Base-by-base conservation (phyloP, 1,140 invertebrate species). In the Lycorma delicatula region DNA sequence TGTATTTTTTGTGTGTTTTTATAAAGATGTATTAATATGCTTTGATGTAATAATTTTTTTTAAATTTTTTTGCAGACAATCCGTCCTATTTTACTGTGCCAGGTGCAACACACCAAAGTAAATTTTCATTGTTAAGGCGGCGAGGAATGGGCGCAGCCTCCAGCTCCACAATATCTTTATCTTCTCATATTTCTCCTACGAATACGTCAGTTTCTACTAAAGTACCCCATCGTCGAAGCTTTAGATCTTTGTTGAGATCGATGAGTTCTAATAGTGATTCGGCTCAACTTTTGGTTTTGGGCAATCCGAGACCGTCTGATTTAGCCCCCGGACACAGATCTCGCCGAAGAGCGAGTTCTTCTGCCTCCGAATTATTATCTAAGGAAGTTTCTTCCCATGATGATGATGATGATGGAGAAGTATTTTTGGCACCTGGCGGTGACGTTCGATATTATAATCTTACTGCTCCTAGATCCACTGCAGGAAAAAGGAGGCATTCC, bases 71-170 rank as follows among this genome's bases (percentile, higher is more conserved):
- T 67, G 59, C 77, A 81, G 79, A 81, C 71, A 81, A 81, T 65
- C 79, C 79, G 4, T 80, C 78, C 53, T 81, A 81, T 60, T 81
- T 81, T 66, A 74, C 78, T 58, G 61, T 81, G 49, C 70, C 74
- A 25, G 67, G 69, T 53, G 66, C 58, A 16, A 11, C 41, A 16
- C 41, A 44, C 41, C 16, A 44, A 11, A 44, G 67, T 29, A 61
- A 49, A 16, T 59, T 63, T 68, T 73, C 68, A 68, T 72, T 41
- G 56, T 69, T 13, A 38, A 55, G 52, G 22, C 31, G 54, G 25
- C 59, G 59, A 1, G 57, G 51, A 4, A 29, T 38, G 36, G 55
- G 56, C 29, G 34, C 57, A 41, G 44, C 54, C n/a, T 61, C 66
- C 16, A 38, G 62, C 11, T 68, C 71, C 34, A 69, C 61, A 48